phyloP scores from a whole-genome alignment of 2,888 invertebrate species.

The Noctua comes region DNA sequence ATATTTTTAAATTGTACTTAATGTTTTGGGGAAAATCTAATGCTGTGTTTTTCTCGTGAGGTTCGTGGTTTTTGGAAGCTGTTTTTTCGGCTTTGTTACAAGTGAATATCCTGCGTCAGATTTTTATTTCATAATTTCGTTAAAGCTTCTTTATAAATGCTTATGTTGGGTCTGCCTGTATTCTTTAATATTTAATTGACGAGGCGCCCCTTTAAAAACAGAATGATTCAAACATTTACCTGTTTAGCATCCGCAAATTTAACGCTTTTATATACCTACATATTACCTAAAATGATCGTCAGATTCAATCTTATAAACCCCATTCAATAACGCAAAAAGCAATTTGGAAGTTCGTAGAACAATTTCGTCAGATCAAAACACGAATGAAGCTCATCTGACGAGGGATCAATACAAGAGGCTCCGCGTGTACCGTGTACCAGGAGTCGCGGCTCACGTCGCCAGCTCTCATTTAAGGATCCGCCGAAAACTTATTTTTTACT shows the following conservation, averaged over 20 bases:
- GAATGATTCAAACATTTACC: constrained; percentile 50
- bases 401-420: constrained; percentile 76
- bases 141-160: constrained; percentile 5
- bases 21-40: constrained; percentile 37
- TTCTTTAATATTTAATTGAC: constrained; percentile 14
- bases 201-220: constrained; percentile 23
- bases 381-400: constrained; percentile 70
- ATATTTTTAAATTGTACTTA: constrained; percentile 61
- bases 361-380: constrained; percentile 78
- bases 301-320: constrained; percentile 61
- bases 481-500: constrained; percentile 87
- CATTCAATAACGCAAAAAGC: constrained; percentile 70
- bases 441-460: constrained; percentile 80
- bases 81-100: background rate
- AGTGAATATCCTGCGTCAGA: background rate
- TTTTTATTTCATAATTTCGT: constrained; percentile 23
- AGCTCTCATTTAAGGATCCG: constrained; percentile 80
- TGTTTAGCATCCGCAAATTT: constrained; percentile 57
- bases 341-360: constrained; percentile 81
- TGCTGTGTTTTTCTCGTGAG: constrained; percentile 3
- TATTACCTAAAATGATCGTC: constrained; percentile 61
- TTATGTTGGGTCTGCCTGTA: background rate
- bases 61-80: background rate
- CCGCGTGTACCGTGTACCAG: constrained; percentile 49
- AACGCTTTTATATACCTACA: constrained; percentile 47